Percentiles rank a stretch among this genome's conserved stretches.
These are phyloP conservation scores for Drosophila pruinosa DNA, from an alignment of 1,140 invertebrate species.

Conservation along the genomic window DNA sequence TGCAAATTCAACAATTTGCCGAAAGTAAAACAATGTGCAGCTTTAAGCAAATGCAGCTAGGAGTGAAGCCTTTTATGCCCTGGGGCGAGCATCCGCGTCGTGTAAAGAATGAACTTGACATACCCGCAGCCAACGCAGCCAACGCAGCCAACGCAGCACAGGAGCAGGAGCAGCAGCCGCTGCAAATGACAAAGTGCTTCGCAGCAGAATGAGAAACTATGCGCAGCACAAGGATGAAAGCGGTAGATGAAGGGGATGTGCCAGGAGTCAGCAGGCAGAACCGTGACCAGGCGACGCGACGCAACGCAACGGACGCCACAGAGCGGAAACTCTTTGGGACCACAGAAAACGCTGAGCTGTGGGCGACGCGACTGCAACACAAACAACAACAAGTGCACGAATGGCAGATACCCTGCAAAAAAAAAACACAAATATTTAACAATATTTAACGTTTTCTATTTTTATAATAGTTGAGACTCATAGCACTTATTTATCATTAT, in stretches of 20 bases:
- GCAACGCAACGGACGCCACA: constrained; percentile 27
- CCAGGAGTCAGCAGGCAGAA: neutral
- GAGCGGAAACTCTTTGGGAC: constrained; percentile 59
- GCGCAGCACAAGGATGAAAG: neutral
- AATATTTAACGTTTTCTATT: no score
- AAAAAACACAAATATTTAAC: no score
- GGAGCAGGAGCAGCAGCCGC: constrained; percentile 3
- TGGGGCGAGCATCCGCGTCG: constrained; percentile 8
- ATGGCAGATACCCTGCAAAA: neutral
- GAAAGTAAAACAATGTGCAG: constrained; percentile 10
- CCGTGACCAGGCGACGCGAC: constrained; percentile 22
- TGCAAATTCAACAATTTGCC: constrained; percentile 13
- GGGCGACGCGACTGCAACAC: constrained; percentile 21
- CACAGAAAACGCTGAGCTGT: constrained; percentile 54
- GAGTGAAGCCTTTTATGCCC: neutral
- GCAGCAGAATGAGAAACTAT: constrained; percentile 6
- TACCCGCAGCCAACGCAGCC: constrained; percentile 26
- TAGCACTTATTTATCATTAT: no score
- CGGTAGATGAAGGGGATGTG: neutral
- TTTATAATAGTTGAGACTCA: no score
- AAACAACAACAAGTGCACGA: neutral
- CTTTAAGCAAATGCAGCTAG: constrained; percentile 13
- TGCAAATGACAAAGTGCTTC: constrained; percentile 56
- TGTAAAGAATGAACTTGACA: constrained; percentile 51
- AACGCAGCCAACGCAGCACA: constrained; percentile 13